A percentile compares a stretch with the other conserved stretches of the same genome.
These are phyloP conservation scores for Tapera naevia DNA, from an alignment of 2,797 vertebrate genomes.

Conservation along the genomic window DNA sequence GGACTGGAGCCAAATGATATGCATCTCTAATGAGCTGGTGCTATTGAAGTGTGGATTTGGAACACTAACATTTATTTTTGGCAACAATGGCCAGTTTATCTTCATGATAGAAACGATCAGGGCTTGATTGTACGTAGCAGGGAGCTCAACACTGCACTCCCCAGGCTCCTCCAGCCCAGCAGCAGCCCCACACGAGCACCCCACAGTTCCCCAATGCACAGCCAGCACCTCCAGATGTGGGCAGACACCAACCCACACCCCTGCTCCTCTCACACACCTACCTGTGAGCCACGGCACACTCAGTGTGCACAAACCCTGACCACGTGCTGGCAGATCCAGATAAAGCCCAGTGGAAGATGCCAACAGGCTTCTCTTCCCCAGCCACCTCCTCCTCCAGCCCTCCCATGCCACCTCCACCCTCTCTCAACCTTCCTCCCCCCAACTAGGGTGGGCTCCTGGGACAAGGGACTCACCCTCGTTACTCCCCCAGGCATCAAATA, in stretches of 20 bases:
- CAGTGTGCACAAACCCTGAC: fast-evolving
- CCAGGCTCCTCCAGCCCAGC: background rate
- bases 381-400: background rate
- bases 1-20: slow-evolving; percentile 93
- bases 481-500: background rate
- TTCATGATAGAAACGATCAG: slow-evolving; percentile 56
- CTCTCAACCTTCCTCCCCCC: background rate
- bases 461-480: background rate
- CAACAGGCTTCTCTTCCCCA: background rate
- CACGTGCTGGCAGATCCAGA: fast-evolving
- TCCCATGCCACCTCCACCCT: too few species aligned
- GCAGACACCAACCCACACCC: background rate
- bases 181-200: background rate
- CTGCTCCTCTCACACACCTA: background rate
- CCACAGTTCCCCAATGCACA: background rate
- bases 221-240: background rate
- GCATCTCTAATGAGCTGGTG: slow-evolving; percentile 91
- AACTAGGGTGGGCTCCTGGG: background rate
- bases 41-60: slow-evolving; percentile 75
- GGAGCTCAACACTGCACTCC: slow-evolving; percentile 25
- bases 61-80: slow-evolving; percentile 84
- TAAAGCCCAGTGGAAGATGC: background rate
- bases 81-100: slow-evolving; percentile 80
- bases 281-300: fast-evolving
- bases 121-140: background rate